Percentiles rank a stretch among this genome's conserved stretches.
Conservation (phyloP, 2,113 vertebrate genomes). For the Sphyrna mokarran region DNA sequence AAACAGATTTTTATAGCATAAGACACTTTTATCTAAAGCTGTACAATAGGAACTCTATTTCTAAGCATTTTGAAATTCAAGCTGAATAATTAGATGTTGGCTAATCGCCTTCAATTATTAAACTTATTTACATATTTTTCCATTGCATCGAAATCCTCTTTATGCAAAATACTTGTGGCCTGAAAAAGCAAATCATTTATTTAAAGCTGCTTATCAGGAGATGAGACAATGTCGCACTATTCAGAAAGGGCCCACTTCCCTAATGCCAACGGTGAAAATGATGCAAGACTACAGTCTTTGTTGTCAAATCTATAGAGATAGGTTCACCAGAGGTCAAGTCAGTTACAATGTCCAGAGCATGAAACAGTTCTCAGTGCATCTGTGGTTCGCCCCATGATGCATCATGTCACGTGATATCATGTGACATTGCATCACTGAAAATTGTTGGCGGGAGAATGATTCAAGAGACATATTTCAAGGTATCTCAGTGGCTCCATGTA, state of each 20-base stretch:
- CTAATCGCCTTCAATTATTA: conserved; percentile 13
- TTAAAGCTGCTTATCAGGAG: conserved; percentile 23
- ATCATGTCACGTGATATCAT: not conserved
- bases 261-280: not conserved
- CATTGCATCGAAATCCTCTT: not conserved
- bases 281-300: not conserved
- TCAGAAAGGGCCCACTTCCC: not conserved
- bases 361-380: not conserved
- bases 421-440: not conserved
- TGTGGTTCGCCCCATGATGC: not conserved
- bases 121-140: conserved; percentile 12
- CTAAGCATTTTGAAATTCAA: conserved; percentile 46
- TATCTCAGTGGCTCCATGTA: not conserved
- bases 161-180: not conserved
- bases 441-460: not conserved
- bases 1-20: conserved; percentile 69
- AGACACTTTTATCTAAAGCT: conserved; percentile 84
- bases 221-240: not conserved
- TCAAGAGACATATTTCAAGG: not conserved
- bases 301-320: not conserved
- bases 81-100: conserved; percentile 8
- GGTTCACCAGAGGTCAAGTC: not conserved
- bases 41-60: conserved; percentile 45
- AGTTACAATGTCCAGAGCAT: not conserved
- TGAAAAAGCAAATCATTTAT: not conserved